Percentiles rank a stretch among this genome's conserved stretches.
phyloP scores from a whole-genome alignment of 1,140 invertebrate species.

The Druon quercuslanigerum region DNA sequence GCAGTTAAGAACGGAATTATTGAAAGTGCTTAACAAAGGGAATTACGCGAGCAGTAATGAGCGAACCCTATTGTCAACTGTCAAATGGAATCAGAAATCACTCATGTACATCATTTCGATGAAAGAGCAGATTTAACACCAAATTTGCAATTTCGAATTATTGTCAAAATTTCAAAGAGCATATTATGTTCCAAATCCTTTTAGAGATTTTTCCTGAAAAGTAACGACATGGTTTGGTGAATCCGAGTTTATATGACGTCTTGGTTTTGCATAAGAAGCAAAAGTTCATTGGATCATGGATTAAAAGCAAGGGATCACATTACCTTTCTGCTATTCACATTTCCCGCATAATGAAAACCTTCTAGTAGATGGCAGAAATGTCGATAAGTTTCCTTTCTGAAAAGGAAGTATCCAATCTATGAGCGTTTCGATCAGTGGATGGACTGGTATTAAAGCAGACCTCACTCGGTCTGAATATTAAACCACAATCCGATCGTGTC shows the following conservation, averaged over 20 bases:
- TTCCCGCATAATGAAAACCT: neutral
- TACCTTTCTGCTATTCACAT: conserved; percentile 3
- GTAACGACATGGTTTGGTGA: neutral
- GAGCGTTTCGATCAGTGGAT: neutral
- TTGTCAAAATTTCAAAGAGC: too few relatives aligned
- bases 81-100: neutral
- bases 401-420: conserved; percentile 18
- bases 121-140: too few relatives aligned
- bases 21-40: neutral
- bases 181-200: too few relatives aligned
- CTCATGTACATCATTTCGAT: too few relatives aligned
- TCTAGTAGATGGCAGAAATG: conserved; percentile 15
- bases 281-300: conserved; percentile 16
- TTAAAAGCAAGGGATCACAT: conserved; percentile 21
- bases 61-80: neutral
- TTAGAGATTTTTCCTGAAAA: too few relatives aligned
- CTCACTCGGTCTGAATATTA: conserved; percentile 9
- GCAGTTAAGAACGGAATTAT: conserved; percentile 1
- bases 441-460: neutral
- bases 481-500: conserved; percentile 7
- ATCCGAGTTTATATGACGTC: neutral
- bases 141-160: too few relatives aligned
- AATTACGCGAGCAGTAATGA: neutral
- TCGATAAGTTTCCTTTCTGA: conserved; percentile 29
- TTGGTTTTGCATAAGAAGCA: neutral